Evolutionary conservation across 2,113 vertebrate species (phyloP).

Genomic region (Chaetodon auriga): DNA sequence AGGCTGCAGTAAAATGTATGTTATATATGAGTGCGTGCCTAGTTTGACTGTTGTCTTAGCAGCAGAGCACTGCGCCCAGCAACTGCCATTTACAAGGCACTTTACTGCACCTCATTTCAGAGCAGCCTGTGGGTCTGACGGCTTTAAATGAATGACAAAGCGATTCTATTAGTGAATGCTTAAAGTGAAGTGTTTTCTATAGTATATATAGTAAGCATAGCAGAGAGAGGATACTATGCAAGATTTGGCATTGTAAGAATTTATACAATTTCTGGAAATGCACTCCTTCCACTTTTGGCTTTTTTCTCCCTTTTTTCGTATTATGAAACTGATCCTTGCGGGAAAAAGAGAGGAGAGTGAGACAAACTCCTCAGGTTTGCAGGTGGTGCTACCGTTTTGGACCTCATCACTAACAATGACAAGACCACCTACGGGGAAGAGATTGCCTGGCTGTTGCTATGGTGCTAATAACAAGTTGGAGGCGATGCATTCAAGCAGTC

Average conservation of each 20-base stretch:
- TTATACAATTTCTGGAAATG: neutral
- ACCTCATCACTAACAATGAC: slow-evolving; percentile 68
- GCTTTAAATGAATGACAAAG: slow-evolving; percentile 12
- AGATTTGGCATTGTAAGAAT: neutral
- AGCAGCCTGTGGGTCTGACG: neutral
- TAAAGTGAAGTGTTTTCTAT: neutral
- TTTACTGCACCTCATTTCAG: slow-evolving; percentile 51
- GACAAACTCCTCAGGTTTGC: slow-evolving; percentile 51
- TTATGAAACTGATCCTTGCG: neutral
- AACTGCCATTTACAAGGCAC: slow-evolving; percentile 51
- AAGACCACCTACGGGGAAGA: slow-evolving; percentile 70
- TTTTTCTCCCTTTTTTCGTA: neutral
- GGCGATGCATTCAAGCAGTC: slow-evolving; percentile 69
- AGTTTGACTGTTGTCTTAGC: slow-evolving; percentile 81
- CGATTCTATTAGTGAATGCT: neutral
- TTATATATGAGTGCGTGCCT: slow-evolving; percentile 75
- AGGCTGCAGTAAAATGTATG: slow-evolving; percentile 34
- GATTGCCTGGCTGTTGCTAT: slow-evolving; percentile 75
- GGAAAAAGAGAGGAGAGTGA: slow-evolving; percentile 12
- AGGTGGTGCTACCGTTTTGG: slow-evolving; percentile 69
- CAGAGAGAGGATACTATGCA: neutral
- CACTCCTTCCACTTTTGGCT: neutral
- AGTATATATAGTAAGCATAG: neutral
- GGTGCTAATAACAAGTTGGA: slow-evolving; percentile 77
- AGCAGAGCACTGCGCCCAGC: slow-evolving; percentile 84